Conservation (phyloP, 2,888 invertebrate species). For the Eulithis testata region DNA sequence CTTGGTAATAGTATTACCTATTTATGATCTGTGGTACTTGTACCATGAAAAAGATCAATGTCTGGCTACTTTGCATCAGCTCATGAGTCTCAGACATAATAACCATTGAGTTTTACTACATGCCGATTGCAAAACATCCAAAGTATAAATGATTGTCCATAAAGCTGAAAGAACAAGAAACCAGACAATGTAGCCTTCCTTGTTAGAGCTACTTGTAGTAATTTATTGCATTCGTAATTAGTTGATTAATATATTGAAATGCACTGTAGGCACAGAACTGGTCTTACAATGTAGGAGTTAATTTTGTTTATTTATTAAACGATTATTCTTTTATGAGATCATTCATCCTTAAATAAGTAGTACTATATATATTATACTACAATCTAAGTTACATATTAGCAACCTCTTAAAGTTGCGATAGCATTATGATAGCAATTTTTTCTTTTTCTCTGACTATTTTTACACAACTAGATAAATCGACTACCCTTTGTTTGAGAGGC, state of each 20-base stretch:
- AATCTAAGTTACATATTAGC: too few species aligned
- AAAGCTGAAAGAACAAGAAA: conserved; percentile 49
- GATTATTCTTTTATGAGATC: background rate
- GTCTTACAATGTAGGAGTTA: conserved; percentile 13
- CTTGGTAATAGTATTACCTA: too few species aligned
- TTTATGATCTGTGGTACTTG: too few species aligned
- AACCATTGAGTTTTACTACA: conserved; percentile 70
- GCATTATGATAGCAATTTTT: too few species aligned
- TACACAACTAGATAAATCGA: background rate
- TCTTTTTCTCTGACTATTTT: background rate
- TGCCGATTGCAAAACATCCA: conserved; percentile 71
- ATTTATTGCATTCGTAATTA: conserved; percentile 29
- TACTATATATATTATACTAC: too few species aligned
- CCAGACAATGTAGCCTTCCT: conserved; percentile 63
- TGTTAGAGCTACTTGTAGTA: conserved; percentile 34
- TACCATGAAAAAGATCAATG: background rate
- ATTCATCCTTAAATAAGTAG: too few species aligned
- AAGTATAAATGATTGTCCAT: conserved; percentile 72
- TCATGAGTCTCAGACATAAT: conserved; percentile 53
- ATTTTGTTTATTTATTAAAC: conserved; percentile 10
- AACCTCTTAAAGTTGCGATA: too few species aligned
- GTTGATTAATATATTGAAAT: conserved; percentile 28
- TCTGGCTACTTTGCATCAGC: background rate
- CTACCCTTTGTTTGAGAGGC: conserved; percentile 2
- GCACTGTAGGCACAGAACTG: background rate